Base-by-base conservation (phyloP, 2,797 vertebrate genomes). In the Lerista edwardsae region DNA sequence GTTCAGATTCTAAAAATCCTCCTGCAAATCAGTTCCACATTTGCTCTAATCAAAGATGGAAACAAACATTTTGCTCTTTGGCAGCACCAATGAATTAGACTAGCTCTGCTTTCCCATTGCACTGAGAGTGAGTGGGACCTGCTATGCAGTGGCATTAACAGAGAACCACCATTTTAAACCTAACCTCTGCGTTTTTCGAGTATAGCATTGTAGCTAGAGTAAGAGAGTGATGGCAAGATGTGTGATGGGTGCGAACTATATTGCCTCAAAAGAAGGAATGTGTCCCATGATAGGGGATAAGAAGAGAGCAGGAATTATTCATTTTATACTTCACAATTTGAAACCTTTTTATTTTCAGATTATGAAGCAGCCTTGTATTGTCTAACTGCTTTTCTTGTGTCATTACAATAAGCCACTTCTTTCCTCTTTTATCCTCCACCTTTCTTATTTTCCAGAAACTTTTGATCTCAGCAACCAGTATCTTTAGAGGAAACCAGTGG, bases 111-210 rank as follows among this genome's bases (percentile, higher is more conserved):
- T 36, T 1, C 1, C 21, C 82, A 81, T 31, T 61, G 68, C 47
- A 0, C 75, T 79, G 67, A 2, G 83, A 86, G 27, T 79, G 36
- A 73, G 7, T 41, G 0, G 3, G 61, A 88, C 83, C 84, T 61
- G 82, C 79, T 59, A 75, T 79, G 8, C 61, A 25, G n/a, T 89
- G 85, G 82, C 84, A 87, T 90, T 82, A 87, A 85, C 90, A 86
- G 82, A 90, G 86, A 88, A 9, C 15, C 31, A 68, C n/a, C 21
- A 27, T 34, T 36, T 41, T n/a, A 55, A 73, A 36, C 31, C 9
- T 36, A 12, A 34, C 3, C 72, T 84, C 83, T 64, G 15, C 0
- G n/a, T 80, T 84, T 84, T 90, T 64, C 34, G n/a, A 84, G 83
- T 88, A 82, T 0, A 0, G 9, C 71, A 62, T 0, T 64, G 76